Base-by-base conservation (phyloP, 2,888 invertebrate species). In the Lepidochitona cinerea region DNA sequence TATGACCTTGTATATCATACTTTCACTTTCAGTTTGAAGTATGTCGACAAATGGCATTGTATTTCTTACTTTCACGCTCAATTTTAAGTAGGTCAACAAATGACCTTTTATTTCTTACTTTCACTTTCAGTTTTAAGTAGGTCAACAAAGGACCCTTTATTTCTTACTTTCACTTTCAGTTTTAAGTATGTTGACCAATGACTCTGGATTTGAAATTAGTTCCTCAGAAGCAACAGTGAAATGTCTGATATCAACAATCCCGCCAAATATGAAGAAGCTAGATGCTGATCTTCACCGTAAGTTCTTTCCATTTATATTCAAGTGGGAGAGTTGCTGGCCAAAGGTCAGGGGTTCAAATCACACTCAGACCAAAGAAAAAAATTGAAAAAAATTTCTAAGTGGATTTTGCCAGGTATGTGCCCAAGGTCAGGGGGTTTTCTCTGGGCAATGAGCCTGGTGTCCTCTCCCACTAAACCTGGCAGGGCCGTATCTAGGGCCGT, bases 191-290 rank as follows among this genome's bases (percentile, higher is more conserved):
- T 81, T 91, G 77, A 85, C 87, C 9, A 94, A 93, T 78, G 95
- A 95, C 82, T 92, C 94, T 33, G 98, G 98, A 0, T 97, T 98
- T 91, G 97, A 97, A 80, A 95, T 98, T 64, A 94, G 94, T 5
- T 96, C 95, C 36, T 93, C 94, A 64, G 95, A 95, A 73, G 97
- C 97, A 0, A 95, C 95, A 68, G 97, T 98, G 0, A 93, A 97
- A 33, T 95, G 98, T 65, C 93, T 99, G 66, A 95, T 99, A 81
- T 96, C 99, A 29, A 99, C 99, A 0, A 93, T 98, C 79, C 97
- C 97, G 76, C 96, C 96, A 88, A 98, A 99, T 91, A 92, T 98
- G 78, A 93, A 96, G 73, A 98, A 98, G 89, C 91, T 99, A 70
- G 98, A 99, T 88, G 94, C 97, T 0, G 97, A 97, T 79, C 92